Evolutionary conservation across 2,888 invertebrate species (phyloP).

Genomic region (Thysanoteuthis rhombus): DNA sequence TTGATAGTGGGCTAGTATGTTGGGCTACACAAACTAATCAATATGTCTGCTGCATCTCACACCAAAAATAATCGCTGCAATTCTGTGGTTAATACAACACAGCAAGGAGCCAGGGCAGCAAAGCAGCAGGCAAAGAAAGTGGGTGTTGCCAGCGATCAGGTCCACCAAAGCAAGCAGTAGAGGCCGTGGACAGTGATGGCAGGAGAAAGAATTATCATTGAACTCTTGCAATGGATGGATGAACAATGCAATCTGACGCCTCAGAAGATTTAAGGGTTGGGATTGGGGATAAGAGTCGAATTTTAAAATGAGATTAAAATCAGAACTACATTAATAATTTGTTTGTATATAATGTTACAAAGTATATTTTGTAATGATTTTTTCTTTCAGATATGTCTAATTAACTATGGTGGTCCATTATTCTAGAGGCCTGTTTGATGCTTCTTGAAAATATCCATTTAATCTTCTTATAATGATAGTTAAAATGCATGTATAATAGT

Average conservation of each 20-base stretch:
- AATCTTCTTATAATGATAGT: too few species aligned
- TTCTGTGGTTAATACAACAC: conserved; percentile 27
- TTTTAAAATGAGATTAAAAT: neutral
- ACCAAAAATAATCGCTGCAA: conserved; percentile 30
- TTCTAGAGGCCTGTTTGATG: too few species aligned
- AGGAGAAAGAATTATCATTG: neutral
- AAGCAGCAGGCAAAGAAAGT: conserved; percentile 15
- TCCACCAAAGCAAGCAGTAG: neutral
- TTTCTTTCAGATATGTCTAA: too few species aligned
- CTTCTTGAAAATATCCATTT: too few species aligned
- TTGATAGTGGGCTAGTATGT: neutral
- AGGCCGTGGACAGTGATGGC: neutral
- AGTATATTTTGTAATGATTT: too few species aligned
- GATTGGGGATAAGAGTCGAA: neutral
- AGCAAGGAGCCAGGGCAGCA: conserved; percentile 22
- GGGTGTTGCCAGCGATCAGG: conserved; percentile 18
- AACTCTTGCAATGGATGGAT: neutral
- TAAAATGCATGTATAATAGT: too few species aligned
- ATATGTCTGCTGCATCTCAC: conserved; percentile 29
- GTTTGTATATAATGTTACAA: too few species aligned
- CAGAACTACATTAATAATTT: neutral
- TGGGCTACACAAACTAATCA: conserved; percentile 17
- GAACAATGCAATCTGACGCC: neutral
- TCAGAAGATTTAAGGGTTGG: neutral
- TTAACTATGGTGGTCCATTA: too few species aligned